Evolutionary conservation across 2,113 vertebrate species (phyloP).

Genomic region (Toxostoma redivivum): DNA sequence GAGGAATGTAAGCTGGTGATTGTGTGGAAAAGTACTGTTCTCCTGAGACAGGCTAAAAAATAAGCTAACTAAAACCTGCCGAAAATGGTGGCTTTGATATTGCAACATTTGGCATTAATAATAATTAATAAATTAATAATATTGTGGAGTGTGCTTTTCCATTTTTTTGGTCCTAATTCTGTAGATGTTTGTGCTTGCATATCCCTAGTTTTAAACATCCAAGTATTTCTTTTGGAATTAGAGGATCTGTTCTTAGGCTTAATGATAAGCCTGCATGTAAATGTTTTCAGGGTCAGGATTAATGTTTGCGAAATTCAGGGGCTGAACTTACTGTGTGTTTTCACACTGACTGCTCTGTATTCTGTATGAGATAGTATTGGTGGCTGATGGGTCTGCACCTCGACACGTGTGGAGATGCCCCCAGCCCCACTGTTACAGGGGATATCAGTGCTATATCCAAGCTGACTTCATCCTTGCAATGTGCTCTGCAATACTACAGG

Average conservation of each 20-base stretch:
- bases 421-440: not conserved
- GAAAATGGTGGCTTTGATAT: not conserved
- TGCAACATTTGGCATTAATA: not conserved
- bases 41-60: not conserved
- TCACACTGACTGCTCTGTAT: not conserved
- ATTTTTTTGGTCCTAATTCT: not conserved
- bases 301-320: not conserved
- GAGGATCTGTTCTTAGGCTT: not conserved
- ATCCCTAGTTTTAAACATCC: not conserved
- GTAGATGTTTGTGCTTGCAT: not conserved
- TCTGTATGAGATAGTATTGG: not conserved
- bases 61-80: not conserved
- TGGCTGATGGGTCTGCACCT: not conserved
- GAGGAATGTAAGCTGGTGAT: not conserved
- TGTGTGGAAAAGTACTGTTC: not conserved
- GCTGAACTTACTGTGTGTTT: not conserved
- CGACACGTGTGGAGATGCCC: rapidly evolving
- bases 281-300: constrained; percentile 11
- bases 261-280: constrained; percentile 11
- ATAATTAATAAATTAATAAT: not conserved
- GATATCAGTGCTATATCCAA: not conserved
- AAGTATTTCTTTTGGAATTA: constrained; percentile 12
- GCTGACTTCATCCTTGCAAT: not conserved
- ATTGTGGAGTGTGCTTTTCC: not conserved
- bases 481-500: not conserved